A percentile compares a stretch with the other conserved stretches of the same genome.
Conservation (phyloP, 2,113 vertebrate genomes). For the Formicarius rufipectus region DNA sequence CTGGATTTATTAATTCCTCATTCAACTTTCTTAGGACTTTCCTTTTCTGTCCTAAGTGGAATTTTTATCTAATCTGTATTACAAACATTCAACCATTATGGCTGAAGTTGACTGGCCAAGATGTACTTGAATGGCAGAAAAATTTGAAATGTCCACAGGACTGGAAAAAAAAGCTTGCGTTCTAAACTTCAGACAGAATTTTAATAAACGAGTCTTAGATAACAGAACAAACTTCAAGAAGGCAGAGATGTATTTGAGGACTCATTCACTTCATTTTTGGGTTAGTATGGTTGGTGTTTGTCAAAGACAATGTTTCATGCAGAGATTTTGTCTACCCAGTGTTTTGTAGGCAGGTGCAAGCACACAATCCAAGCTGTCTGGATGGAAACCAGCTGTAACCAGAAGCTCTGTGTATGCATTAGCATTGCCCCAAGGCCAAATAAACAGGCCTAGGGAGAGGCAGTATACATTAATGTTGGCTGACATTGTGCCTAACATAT, state of each 20-base stretch:
- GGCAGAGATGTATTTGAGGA: not conserved
- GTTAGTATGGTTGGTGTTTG: not conserved
- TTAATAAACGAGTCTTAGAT: not conserved
- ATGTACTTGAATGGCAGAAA: not conserved
- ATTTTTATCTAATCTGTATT: not conserved
- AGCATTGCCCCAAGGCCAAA: conserved; percentile 6
- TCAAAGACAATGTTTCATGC: not conserved
- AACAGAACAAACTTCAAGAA: not conserved
- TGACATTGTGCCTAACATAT: not conserved
- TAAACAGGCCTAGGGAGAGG: conserved; percentile 1
- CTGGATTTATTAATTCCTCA: not conserved
- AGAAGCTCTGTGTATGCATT: conserved; percentile 25
- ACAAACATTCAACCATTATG: not conserved
- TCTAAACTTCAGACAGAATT: not conserved
- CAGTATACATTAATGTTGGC: not conserved
- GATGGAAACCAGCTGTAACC: conserved; percentile 45
- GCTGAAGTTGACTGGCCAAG: not conserved
- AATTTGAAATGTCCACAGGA: not conserved
- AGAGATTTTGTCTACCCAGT: not conserved
- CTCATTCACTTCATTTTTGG: not conserved
- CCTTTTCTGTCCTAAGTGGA: not conserved
- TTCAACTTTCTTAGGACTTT: not conserved
- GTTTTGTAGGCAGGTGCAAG: conserved; percentile 22
- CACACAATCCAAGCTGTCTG: not conserved
- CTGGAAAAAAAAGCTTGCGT: not conserved